phyloP scores from a whole-genome alignment of 2,797 vertebrate species.

The Anisognathus igniventris region DNA sequence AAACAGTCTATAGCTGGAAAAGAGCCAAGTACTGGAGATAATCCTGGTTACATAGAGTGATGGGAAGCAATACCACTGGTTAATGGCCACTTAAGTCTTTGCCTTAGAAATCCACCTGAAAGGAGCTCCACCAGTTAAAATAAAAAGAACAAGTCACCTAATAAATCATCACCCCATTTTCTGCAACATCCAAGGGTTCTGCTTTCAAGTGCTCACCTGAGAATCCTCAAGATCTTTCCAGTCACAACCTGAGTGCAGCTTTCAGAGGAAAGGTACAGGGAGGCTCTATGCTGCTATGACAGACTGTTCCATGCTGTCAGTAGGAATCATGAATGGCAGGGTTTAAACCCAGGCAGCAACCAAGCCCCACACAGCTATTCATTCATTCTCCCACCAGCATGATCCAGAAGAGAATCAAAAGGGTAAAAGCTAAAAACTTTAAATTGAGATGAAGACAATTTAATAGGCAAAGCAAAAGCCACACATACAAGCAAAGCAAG shows the following conservation, averaged over 20 bases:
- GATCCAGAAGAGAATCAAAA: background rate
- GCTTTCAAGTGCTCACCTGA: background rate
- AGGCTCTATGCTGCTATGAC: background rate
- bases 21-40: background rate
- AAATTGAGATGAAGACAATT: background rate
- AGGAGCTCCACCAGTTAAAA: background rate
- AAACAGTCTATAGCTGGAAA: background rate
- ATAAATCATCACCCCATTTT: background rate
- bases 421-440: background rate
- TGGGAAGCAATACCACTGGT: background rate
- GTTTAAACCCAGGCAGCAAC: background rate
- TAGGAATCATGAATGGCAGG: background rate
- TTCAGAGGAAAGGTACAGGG: background rate
- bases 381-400: background rate
- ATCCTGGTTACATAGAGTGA: background rate
- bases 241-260: background rate
- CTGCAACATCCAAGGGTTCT: background rate
- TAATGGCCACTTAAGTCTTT: background rate
- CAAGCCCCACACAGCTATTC: background rate
- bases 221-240: background rate
- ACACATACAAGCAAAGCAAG: background rate
- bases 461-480: background rate
- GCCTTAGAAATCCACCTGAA: background rate
- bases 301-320: background rate
- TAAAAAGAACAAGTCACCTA: background rate